Base-by-base conservation (phyloP, 2,888 invertebrate species). In the Hyles lineata region DNA sequence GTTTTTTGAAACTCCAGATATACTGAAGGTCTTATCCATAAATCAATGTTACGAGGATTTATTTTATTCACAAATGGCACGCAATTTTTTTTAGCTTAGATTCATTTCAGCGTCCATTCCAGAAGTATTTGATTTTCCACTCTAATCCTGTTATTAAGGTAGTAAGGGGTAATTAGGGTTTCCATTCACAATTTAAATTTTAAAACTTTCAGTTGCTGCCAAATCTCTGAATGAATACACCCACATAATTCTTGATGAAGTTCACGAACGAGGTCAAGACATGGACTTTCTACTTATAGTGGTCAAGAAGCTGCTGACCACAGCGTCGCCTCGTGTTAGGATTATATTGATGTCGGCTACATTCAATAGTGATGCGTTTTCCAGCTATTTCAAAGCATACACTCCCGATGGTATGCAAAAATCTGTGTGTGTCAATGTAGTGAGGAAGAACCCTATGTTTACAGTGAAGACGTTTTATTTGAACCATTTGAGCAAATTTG, bases 271-370 rank as follows among this genome's bases (percentile, higher is more conserved):
- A 59, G 97, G 98, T 80, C 97, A 98, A 85, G 98, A 99, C 35
- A 98, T 98, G 95, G 99, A 99, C 86, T 98, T 99, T 86, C 92
- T 98, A 1, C 89, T 99, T 29, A 94, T 99, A 17, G 92, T 99
- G 15, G 96, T 99, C 0, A 96, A 97, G 76, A 97, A 97, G 81
- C 95, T 98, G 67, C 90, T 98, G 43, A 92, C 96, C 75, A 96
- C 96, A 0, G 90, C 90, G 0, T 92, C 93, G 0, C 88, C 88
- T 0, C 79, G 78, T 1, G 91, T 92, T 9, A 93, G 91, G 84
- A 89, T 92, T 9, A 84, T 99, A 71, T 93, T 99, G 3, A 99
- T 99, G 99, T 99, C 99, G 0, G 99, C 99, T 0, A 99, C 99
- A 1, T 97, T 99, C 81, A 96, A 98, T 83, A 95, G 96, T 0